Evolutionary conservation across 2,113 vertebrate genomes (phyloP).

Genomic region (Centropus bengalensis): DNA sequence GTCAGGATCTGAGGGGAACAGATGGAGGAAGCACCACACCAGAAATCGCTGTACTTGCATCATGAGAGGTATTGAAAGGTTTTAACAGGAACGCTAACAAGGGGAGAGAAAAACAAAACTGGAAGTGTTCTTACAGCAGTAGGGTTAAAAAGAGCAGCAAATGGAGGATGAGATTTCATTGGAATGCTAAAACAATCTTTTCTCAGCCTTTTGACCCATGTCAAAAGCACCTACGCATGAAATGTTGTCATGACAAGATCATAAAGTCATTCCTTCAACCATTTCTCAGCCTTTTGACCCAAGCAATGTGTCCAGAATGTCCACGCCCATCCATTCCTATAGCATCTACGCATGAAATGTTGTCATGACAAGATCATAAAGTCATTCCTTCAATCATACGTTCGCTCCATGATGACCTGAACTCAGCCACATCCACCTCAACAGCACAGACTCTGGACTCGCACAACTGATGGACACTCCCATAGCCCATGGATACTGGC

Average conservation of each 20-base stretch:
- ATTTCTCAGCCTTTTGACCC: neutral
- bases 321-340: neutral
- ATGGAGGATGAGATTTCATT: constrained; percentile 6
- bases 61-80: neutral
- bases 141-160: neutral
- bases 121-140: neutral
- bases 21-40: neutral
- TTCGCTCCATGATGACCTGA: neutral
- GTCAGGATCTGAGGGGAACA: constrained; percentile 20
- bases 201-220: neutral
- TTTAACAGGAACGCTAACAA: neutral
- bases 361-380: neutral
- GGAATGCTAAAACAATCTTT: neutral
- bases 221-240: no score
- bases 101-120: neutral
- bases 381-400: constrained; percentile 14
- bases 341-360: neutral
- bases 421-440: constrained; percentile 30
- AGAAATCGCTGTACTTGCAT: neutral
- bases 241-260: no score
- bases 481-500: neutral
- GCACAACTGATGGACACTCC: neutral
- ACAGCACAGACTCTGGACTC: constrained; percentile 14
- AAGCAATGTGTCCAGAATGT: neutral
- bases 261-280: neutral